Evolutionary conservation across 2,888 invertebrate species (phyloP).

Genomic region (Drosophila conformis): DNA sequence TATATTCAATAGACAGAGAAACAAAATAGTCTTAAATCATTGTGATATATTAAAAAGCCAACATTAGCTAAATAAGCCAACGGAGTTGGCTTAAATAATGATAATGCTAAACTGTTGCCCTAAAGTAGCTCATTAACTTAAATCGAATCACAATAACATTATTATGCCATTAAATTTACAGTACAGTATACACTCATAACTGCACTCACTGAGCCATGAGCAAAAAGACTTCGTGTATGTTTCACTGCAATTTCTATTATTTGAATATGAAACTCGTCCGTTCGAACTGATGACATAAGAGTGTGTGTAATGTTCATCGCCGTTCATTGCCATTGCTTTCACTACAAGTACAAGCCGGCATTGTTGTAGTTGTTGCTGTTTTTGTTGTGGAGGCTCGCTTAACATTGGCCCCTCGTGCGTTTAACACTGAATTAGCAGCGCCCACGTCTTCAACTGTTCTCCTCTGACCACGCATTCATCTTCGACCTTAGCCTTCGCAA

Average conservation of each 20-base stretch:
- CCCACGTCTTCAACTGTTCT: conserved; percentile 45
- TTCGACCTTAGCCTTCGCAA: conserved; percentile 72
- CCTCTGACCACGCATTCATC: conserved; percentile 32
- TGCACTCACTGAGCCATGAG: conserved; percentile 5
- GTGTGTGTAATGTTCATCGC: conserved; percentile 15
- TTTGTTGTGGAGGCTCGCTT: conserved; percentile 38
- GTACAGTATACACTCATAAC: neutral
- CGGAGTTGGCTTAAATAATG: neutral
- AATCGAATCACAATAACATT: neutral
- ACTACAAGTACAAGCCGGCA: conserved; percentile 34
- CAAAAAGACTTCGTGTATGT: neutral
- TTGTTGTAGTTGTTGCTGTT: neutral
- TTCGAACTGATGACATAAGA: conserved; percentile 45
- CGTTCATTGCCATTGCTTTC: conserved; percentile 68
- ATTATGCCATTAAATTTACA: neutral
- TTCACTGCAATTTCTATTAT: conserved; percentile 5
- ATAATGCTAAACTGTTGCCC: neutral
- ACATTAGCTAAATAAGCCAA: neutral
- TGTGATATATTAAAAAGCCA: neutral
- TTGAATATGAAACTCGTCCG: conserved; percentile 23
- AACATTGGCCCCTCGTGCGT: conserved; percentile 56
- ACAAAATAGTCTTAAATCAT: neutral
- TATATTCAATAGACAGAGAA: neutral
- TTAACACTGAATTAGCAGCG: conserved; percentile 72
- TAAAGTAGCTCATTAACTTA: neutral